Percentiles rank a stretch among this genome's conserved stretches.
These are phyloP conservation scores for Nemotelus pantherinus DNA, from an alignment of 2,888 invertebrate genomes.

Conservation along the genomic window DNA sequence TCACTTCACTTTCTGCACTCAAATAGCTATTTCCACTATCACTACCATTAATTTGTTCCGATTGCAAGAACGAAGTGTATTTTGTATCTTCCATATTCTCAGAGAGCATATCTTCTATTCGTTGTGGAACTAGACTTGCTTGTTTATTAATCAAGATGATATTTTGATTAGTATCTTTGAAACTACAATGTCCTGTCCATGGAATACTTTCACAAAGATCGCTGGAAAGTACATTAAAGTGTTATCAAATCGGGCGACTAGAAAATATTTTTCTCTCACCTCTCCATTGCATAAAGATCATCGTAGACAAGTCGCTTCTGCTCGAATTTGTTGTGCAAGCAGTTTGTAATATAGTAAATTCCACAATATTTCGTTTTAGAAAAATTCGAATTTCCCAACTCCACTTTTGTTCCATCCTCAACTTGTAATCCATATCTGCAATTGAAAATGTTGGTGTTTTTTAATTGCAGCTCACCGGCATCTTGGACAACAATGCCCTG, in stretches of 20 bases:
- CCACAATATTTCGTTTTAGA: constrained; percentile 66
- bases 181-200: constrained; percentile 58
- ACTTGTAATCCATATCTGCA: constrained; percentile 58
- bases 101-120: not conserved
- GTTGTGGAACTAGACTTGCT: constrained; percentile 4
- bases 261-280: constrained; percentile 45
- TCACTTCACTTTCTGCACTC: constrained; percentile 32
- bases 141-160: constrained; percentile 51
- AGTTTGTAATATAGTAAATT: constrained; percentile 66
- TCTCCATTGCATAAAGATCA: constrained; percentile 49
- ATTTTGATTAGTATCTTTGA: constrained; percentile 58
- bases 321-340: constrained; percentile 53
- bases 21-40: constrained; percentile 3
- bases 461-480: constrained; percentile 59
- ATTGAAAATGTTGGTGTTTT: constrained; percentile 57
- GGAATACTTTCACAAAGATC: constrained; percentile 37
- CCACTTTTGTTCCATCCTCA: constrained; percentile 62
- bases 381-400: constrained; percentile 64
- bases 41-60: not conserved
- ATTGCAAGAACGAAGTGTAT: constrained; percentile 3
- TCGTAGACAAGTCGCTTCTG: constrained; percentile 49
- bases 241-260: not conserved
- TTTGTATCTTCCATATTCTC: constrained; percentile 32
- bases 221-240: constrained; percentile 16
- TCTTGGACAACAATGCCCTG: constrained; percentile 67